Base-by-base conservation (phyloP, 1,140 invertebrate species). In the Notospermus geniculatus region DNA sequence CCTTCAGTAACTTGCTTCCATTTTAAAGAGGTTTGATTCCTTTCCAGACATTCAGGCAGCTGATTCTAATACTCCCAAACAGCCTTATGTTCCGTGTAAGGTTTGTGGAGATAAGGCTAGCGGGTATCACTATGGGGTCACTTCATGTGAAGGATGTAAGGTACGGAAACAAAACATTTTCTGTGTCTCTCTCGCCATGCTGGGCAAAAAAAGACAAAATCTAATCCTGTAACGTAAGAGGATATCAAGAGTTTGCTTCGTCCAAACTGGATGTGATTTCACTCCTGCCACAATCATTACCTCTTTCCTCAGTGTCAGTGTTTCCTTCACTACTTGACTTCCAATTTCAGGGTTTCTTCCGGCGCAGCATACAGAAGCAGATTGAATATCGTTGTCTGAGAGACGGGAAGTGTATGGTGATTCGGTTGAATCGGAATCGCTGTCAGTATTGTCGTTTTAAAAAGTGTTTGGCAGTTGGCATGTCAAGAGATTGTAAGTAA, bases 401-500 rank as follows among this genome's bases (percentile, higher is more conserved):
- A 58, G 95, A 98, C 83, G 94, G 95, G 65, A 96, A 96, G 86
- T 98, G 96, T 83, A 84, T 95, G 73, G 94, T 98, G 23, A 95
- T 97, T 76, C 86, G 95, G 71, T 86, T 98, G 64, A 98, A 97
- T 83, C 85, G 96, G 57, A 98, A 98, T 85, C 87, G 96, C 66
- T 98, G 95, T 84, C 95, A 98, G 82, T 97, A 93, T 82, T 98
- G 95, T 85, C 87, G 95, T 71, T 98, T 98, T 83, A 96, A 95
- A 83, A 98, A 98, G 89, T 98, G 95, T 83, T 85, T 98, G 41
- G 90, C 92, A 41, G 95, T 97, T 71, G 95, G 95, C 76, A 98
- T 98, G 95, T 96, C 93, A 74, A 87, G 93, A 79, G 95, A 97
- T 81, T 97, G 79, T 80, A 72, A 75, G 76, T 76, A 50, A 28